phyloP scores from a whole-genome alignment of 2,888 invertebrate genomes.

The Amblyjoppa fuscipennis region DNA sequence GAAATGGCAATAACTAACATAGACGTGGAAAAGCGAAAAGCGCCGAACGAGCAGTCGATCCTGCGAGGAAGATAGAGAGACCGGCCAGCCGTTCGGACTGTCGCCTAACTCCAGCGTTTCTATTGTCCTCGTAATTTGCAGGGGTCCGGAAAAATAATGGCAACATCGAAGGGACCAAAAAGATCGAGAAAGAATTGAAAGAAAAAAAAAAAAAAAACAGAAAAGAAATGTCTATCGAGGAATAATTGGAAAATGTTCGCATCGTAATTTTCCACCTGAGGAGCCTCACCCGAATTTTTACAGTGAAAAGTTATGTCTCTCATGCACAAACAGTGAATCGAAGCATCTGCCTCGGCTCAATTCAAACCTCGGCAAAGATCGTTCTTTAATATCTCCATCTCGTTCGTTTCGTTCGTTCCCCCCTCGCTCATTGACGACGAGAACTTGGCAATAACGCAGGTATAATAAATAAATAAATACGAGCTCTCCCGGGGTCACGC shows the following conservation, averaged over 20 bases:
- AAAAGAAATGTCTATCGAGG: background rate
- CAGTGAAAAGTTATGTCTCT: background rate
- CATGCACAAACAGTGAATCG: background rate
- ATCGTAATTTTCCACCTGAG: background rate
- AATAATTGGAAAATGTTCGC: background rate
- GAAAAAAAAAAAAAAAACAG: background rate
- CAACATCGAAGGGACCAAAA: background rate
- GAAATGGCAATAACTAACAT: conserved; percentile 77
- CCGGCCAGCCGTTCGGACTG: conserved; percentile 42
- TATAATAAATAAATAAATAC: conserved; percentile 69
- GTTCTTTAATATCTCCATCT: conserved; percentile 50
- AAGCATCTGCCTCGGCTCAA: conserved; percentile 54
- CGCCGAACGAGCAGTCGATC: conserved; percentile 72
- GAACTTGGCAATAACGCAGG: conserved; percentile 64
- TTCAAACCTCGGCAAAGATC: conserved; percentile 12
- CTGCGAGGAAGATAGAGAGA: conserved; percentile 6
- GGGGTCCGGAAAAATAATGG: conserved; percentile 49
- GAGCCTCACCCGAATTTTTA: background rate
- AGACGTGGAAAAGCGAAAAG: conserved; percentile 74
- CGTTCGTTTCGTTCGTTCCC: conserved; percentile 19
- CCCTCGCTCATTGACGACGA: conserved; percentile 46
- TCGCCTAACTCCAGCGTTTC: conserved; percentile 14
- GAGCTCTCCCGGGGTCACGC: conserved; percentile 63
- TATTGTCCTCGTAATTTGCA: conserved; percentile 52
- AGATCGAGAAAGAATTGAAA: conserved; percentile 15